Base-by-base conservation (phyloP, 2,888 invertebrate species). In the Latheticus oryzae region DNA sequence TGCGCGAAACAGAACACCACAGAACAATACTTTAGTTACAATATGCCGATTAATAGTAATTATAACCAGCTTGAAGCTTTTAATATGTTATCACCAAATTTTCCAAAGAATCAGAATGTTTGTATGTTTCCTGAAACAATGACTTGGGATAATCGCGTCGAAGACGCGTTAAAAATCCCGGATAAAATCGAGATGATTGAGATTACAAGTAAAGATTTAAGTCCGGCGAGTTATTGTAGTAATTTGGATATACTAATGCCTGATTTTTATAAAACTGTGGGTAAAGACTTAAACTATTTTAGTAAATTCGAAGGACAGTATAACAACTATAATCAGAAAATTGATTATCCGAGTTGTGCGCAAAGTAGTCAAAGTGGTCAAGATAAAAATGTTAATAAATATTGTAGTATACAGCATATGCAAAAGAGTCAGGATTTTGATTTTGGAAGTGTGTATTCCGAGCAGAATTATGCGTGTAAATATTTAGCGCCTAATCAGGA, bases 171-270 rank as follows among this genome's bases (percentile, higher is more conserved):
- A 21, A 71, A 72, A 48, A 60, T 71, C 24, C 54, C 70, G 0
- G 75, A 75, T 48, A 76, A 74, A 65, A 69, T 73, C 11, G 75
- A 76, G 58, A 70, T 68, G 38, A 70, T 74, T 40, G 76, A 76
- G 55, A 71, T 75, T 13, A 67, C 66, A 2, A 73, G 68, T 58
- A 77, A 76, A 63, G 75, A 76, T 63, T 63, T 75, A 38, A 77
- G 76, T 53, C 76, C 76, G 1, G 70, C 67, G 3, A 76, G 73
- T 62, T 75, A 71, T 43, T 75, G 73, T 51, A 76, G 72, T 53
- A 74, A 71, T 26, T 55, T 64, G 13, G 74, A 75, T 54, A 58
- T 68, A 12, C 48, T 74, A 11, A 50, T 72, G 24, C 70, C 73
- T 1, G 74, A 75, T 40, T 63, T 70, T 28, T 73, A 70, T 58